A percentile compares a stretch with the other conserved stretches of the same genome.
Conservation (phyloP, 1,140 invertebrate genomes). For the Aphaenogaster rudis region DNA sequence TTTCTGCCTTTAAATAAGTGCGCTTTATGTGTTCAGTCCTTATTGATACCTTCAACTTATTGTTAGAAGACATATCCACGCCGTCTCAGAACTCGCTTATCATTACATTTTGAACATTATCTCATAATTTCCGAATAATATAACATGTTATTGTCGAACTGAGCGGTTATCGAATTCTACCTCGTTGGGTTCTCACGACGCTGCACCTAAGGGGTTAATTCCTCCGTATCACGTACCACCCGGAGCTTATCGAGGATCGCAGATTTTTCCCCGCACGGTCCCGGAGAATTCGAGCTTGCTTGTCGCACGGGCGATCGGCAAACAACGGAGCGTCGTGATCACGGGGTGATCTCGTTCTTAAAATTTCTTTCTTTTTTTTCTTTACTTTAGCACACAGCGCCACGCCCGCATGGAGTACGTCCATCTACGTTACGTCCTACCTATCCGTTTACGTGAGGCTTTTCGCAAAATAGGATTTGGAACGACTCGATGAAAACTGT, state of each 20-base stretch:
- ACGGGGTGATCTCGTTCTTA: conserved; percentile 52
- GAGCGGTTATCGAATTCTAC: conserved; percentile 13
- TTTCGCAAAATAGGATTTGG: conserved; percentile 64
- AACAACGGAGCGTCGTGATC: conserved; percentile 51
- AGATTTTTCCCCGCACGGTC: conserved; percentile 9
- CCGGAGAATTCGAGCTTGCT: conserved; percentile 5
- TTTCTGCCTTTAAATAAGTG: conserved; percentile 43
- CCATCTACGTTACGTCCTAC: conserved; percentile 27
- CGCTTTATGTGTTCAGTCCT: neutral
- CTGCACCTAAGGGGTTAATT: conserved; percentile 25
- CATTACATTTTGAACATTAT: neutral
- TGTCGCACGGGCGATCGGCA: conserved; percentile 31
- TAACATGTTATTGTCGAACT: conserved; percentile 1
- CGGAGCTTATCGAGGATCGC: conserved; percentile 34
- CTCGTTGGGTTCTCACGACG: neutral
- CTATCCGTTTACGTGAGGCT: conserved; percentile 59
- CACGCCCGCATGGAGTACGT: conserved; percentile 31
- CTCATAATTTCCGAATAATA: neutral
- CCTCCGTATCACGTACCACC: conserved; percentile 16
- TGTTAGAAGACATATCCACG: neutral
- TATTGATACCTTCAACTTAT: neutral
- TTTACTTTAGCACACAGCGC: conserved; percentile 9
- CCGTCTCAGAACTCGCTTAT: neutral
- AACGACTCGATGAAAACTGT: conserved; percentile 65
- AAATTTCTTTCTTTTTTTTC: conserved; percentile 3